Conservation (phyloP, 30 jellyfish, hydroid and myxozoan species). For the Calvadosia cruxmelitensis region DNA sequence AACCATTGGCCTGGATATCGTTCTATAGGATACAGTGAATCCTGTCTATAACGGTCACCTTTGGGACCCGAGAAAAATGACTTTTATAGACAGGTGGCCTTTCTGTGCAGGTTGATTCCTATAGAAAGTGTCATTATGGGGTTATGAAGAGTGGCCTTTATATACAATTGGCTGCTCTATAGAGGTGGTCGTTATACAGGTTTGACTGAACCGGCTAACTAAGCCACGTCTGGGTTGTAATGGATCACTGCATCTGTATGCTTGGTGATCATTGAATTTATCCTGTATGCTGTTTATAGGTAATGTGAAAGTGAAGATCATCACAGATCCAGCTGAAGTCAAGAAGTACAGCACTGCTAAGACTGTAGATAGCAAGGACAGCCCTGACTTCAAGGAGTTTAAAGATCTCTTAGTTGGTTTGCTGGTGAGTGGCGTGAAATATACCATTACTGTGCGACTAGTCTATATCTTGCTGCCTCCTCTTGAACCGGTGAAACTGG, state of each 20-base stretch:
- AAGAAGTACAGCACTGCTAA: slow-evolving; percentile 13
- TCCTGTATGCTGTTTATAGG: slow-evolving; percentile 23
- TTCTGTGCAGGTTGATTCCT: too few relatives aligned
- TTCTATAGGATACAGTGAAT: too few relatives aligned
- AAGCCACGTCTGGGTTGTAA: background rate
- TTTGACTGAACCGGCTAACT: background rate
- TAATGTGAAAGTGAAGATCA: slow-evolving; percentile 53
- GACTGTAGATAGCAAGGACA: slow-evolving; percentile 21
- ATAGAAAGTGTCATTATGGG: too few relatives aligned
- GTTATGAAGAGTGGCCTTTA: too few relatives aligned
- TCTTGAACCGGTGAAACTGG: too few relatives aligned
- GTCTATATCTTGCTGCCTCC: background rate
- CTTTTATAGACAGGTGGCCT: too few relatives aligned
- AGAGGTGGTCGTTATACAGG: too few relatives aligned
- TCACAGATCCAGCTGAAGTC: slow-evolving; percentile 44
- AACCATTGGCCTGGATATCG: background rate
- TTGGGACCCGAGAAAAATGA: too few relatives aligned
- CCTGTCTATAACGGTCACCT: too few relatives aligned
- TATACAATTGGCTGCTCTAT: too few relatives aligned
- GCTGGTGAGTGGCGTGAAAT: slow-evolving; percentile 33
- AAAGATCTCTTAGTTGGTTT: slow-evolving; percentile 66
- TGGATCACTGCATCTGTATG: background rate
- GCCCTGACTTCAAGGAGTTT: slow-evolving; percentile 50
- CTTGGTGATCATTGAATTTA: background rate
- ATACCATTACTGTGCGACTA: background rate